phyloP scores from a whole-genome alignment of 2,797 vertebrate species.

The Periophthalmus magnuspinnatus region DNA sequence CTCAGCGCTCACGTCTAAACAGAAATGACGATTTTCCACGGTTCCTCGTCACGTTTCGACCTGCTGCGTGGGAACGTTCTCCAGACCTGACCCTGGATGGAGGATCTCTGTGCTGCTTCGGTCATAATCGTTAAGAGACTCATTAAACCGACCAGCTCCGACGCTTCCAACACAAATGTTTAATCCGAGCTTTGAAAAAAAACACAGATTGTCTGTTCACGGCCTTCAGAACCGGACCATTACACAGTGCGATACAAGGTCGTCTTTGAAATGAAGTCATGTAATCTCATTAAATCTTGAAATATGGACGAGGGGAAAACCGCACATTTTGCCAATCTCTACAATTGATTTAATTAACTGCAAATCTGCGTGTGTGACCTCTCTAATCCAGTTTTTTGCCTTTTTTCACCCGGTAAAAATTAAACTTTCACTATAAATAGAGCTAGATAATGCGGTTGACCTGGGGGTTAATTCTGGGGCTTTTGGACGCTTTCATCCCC shows the following conservation, averaged over 20 bases:
- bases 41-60: no score
- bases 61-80: no score
- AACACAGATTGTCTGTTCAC: background rate
- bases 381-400: slow-evolving; percentile 72
- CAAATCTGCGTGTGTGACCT: slow-evolving; percentile 76
- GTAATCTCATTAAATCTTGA: slow-evolving; percentile 63
- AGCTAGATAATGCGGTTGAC: slow-evolving; percentile 81
- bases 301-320: slow-evolving; percentile 57
- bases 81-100: no score
- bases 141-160: no score
- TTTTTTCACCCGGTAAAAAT: slow-evolving; percentile 77
- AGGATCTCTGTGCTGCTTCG: no score
- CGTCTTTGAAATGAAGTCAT: slow-evolving; percentile 43
- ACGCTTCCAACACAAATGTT: no score
- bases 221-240: background rate
- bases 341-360: slow-evolving; percentile 80
- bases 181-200: no score
- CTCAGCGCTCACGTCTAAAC: no score
- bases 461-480: slow-evolving; percentile 80
- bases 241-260: slow-evolving; percentile 16
- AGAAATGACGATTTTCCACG: no score
- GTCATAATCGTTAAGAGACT: no score
- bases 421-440: slow-evolving; percentile 83
- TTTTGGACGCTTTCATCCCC: slow-evolving; percentile 81
- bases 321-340: slow-evolving; percentile 66